phyloP scores from a whole-genome alignment of 2,888 invertebrate species.

The Caenorhabditis sp. region DNA sequence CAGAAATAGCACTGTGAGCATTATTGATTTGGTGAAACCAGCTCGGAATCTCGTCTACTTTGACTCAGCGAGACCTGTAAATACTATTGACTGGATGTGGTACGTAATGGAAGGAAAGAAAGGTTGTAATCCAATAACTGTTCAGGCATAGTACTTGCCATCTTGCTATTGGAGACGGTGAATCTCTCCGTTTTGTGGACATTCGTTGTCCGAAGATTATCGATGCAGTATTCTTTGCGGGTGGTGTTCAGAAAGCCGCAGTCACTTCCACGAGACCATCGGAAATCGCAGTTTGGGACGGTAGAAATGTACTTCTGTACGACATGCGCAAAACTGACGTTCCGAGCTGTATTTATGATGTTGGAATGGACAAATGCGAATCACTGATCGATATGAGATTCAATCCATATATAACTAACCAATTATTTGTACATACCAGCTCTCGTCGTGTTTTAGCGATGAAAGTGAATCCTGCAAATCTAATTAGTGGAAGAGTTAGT shows the following conservation, averaged over 20 bases:
- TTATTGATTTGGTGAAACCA: constrained; percentile 42
- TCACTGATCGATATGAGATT: constrained; percentile 29
- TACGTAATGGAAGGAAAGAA: neutral
- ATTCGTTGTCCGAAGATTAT: constrained; percentile 29
- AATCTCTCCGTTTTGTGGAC: constrained; percentile 36
- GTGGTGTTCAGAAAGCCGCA: constrained; percentile 36
- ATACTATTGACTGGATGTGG: constrained; percentile 48
- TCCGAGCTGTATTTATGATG: constrained; percentile 16
- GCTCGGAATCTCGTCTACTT: constrained; percentile 19
- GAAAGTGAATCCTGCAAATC: constrained; percentile 14
- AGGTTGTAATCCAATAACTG: neutral
- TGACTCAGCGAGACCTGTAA: constrained; percentile 22
- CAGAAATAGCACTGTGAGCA: constrained; percentile 39
- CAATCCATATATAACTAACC: constrained; percentile 42
- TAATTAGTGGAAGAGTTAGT: constrained; percentile 2
- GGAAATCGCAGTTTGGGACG: constrained; percentile 41
- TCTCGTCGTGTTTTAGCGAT: constrained; percentile 9
- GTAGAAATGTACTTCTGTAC: constrained; percentile 26
- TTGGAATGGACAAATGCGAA: constrained; percentile 3
- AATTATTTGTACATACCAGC: constrained; percentile 48
- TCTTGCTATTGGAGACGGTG: constrained; percentile 41
- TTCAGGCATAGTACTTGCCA: constrained; percentile 25
- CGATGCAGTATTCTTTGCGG: constrained; percentile 37
- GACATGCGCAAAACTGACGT: constrained; percentile 39
- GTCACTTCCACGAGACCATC: constrained; percentile 6